A percentile compares a stretch with the other conserved stretches of the same genome.
Evolutionary conservation across 1,140 invertebrate species (phyloP).

Genomic region (Drosophila jambulina): DNA sequence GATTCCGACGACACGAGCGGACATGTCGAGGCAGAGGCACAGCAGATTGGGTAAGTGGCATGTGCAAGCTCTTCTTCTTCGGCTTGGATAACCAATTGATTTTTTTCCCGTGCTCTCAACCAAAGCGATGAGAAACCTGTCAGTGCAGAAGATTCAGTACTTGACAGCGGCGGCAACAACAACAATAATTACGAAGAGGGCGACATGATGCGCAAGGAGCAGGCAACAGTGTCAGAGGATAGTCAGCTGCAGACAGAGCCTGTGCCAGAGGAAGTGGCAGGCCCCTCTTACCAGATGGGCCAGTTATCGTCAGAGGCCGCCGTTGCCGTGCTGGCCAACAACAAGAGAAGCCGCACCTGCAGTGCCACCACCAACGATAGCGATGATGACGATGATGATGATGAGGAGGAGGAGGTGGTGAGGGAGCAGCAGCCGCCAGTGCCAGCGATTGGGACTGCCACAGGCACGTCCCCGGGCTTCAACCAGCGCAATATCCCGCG

Average conservation of each 20-base stretch:
- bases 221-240: neutral
- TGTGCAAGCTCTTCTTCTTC: constrained; percentile 15
- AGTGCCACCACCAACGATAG: neutral
- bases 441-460: neutral
- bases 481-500: constrained; percentile 20
- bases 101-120: constrained; percentile 2
- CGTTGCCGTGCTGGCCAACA: constrained; percentile 8
- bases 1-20: constrained; percentile 20
- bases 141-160: neutral
- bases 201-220: constrained; percentile 6
- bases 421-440: neutral
- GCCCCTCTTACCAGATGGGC: neutral
- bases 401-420: neutral
- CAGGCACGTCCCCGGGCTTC: constrained; percentile 17
- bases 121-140: constrained; percentile 19
- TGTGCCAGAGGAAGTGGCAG: neutral
- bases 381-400: constrained; percentile 5
- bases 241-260: neutral
- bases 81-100: constrained; percentile 41
- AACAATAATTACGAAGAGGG: constrained; percentile 21
- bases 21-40: neutral
- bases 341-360: neutral
- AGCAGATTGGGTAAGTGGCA: constrained; percentile 28
- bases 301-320: constrained; percentile 14
- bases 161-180: constrained; percentile 11